phyloP scores from a whole-genome alignment of 1,140 invertebrate genomes.

The Pseudomyrmex gracilis region DNA sequence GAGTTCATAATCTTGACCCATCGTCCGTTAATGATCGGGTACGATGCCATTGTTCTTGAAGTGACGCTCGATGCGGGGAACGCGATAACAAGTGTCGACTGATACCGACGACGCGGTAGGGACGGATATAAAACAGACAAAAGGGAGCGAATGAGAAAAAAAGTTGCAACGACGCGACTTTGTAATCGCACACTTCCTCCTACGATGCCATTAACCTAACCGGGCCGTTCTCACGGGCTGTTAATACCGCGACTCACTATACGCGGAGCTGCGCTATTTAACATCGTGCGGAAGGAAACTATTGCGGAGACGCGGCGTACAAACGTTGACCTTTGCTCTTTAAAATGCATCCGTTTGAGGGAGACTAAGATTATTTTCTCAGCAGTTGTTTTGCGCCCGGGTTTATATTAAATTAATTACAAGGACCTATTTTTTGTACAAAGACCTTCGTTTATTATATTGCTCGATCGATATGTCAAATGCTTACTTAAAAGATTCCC shows the following conservation, averaged over 20 bases:
- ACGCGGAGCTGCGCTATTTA: constrained; percentile 68
- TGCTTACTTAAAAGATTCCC: not conserved
- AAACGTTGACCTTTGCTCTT: constrained; percentile 52
- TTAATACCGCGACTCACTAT: constrained; percentile 80
- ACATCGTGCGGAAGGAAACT: constrained; percentile 59
- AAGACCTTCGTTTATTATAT: not conserved
- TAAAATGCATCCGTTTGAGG: constrained; percentile 27
- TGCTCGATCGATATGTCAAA: not conserved
- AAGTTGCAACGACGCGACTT: constrained; percentile 62
- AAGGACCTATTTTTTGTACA: no score
- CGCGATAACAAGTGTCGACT: constrained; percentile 61
- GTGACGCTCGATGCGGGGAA: constrained; percentile 48
- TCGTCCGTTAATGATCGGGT: constrained; percentile 41
- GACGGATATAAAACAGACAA: constrained; percentile 34
- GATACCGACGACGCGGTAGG: constrained; percentile 16
- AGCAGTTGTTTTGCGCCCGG: not conserved
- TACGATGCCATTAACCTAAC: constrained; percentile 73
- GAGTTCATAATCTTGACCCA: constrained; percentile 12
- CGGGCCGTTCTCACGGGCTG: constrained; percentile 78
- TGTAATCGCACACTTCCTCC: constrained; percentile 74
- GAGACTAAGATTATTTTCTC: constrained; percentile 33
- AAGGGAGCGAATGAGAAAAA: not conserved
- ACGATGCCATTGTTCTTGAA: constrained; percentile 47
- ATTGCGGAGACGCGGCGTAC: constrained; percentile 54
- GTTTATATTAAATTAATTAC: constrained; percentile 3